Base-by-base conservation (phyloP, 1,140 invertebrate genomes). In the Hycleus cichorii region DNA sequence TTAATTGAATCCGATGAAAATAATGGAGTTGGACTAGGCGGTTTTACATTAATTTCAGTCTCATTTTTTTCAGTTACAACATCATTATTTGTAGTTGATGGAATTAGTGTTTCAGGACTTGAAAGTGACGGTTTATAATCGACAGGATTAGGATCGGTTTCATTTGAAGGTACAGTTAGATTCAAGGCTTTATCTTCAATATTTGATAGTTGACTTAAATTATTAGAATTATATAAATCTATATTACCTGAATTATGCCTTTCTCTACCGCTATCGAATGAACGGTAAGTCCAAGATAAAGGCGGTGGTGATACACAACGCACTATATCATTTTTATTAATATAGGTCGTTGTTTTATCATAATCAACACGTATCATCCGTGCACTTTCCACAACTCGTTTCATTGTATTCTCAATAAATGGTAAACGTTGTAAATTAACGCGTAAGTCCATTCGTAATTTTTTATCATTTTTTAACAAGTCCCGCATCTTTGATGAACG, bases 341-440 rank as follows among this genome's bases (percentile, higher is more conserved):
- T 58, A 45, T 32, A 44, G 7, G 45, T 8, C 2, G 49, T 53
- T 18, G 47, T 32, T 46, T 60, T 60, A 48, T 60, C 48, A 44
- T 60, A 60, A 32, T 60, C 59, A 26, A 60, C 48, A 10, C 49
- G 18, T 11, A 50, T 10, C 8, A 48, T 47, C 9, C 42, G 48
- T 42, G 54, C 11, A 47, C 39, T 45, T 5, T 51, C 50, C 5
- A 46, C 43, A 53, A 57, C 12, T 40, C 18, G 18, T 42, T 47
- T 43, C 38, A 61, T 61, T 32, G 39, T 50, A 12, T 53, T 46
- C 8, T 53, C 51, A 5, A 42, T 49, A 4, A 51, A 39, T n/a
- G 12, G 11, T 18, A 57, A 26, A 2, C 42, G 27, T 11, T 57
- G 39, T 5, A 61, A 4, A 7, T 32, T n/a, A 9, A 61, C 55